Conservation (phyloP, 2,888 invertebrate species). For the Xestoiulus laeticollis region DNA sequence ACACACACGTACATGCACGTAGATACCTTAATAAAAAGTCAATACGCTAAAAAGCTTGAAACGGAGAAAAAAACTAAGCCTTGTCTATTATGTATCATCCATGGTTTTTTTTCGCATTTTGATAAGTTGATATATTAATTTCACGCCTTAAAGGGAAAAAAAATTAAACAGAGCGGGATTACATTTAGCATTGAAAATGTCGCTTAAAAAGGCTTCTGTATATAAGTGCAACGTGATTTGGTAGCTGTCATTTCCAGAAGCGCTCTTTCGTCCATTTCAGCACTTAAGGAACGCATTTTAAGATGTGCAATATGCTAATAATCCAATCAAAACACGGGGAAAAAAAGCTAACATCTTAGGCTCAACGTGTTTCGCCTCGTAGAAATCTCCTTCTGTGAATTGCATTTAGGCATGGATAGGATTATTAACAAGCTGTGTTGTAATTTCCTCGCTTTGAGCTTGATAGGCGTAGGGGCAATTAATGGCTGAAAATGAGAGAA, state of each 20-base stretch:
- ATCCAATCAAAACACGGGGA: background rate
- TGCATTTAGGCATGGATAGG: background rate
- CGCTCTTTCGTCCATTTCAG: background rate
- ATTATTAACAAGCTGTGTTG: background rate
- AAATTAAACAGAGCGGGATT: background rate
- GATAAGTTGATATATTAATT: background rate
- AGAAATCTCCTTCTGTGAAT: background rate
- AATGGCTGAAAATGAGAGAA: background rate
- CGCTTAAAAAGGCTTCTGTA: background rate
- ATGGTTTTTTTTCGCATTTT: background rate
- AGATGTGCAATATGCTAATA: constrained; percentile 19
- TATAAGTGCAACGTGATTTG: background rate
- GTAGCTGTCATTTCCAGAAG: background rate
- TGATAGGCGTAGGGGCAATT: background rate
- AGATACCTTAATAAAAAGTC: background rate
- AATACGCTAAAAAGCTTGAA: background rate
- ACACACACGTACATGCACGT: too few species aligned
- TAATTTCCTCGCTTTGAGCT: background rate
- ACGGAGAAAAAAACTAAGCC: background rate
- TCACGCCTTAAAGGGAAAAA: background rate
- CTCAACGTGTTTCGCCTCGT: background rate
- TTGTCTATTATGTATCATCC: background rate
- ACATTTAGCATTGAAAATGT: background rate
- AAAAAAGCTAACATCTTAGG: background rate
- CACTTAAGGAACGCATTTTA: background rate